These are phyloP conservation scores for Venturia canescens DNA, from an alignment of 1,140 invertebrate genomes.

Conservation along the genomic window DNA sequence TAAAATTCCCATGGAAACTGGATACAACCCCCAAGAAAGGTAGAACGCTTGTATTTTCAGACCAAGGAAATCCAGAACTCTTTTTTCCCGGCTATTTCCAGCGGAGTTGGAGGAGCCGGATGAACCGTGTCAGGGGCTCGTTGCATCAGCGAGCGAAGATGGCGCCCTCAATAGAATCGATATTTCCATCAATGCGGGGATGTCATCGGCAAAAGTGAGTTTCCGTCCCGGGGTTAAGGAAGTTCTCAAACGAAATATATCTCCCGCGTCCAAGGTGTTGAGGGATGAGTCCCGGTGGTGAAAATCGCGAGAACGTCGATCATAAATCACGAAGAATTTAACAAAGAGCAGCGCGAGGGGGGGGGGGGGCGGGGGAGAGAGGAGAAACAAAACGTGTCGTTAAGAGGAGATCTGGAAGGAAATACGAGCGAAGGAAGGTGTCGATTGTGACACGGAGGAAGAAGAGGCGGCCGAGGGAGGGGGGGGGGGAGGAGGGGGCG, in stretches of 20 bases:
- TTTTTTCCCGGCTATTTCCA: too few species aligned
- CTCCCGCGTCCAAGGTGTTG: too few species aligned
- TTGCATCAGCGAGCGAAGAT: too few species aligned
- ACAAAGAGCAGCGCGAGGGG: neutral
- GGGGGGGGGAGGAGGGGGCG: too few species aligned
- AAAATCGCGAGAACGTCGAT: neutral
- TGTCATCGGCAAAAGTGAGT: neutral
- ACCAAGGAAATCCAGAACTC: too few species aligned
- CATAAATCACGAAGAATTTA: neutral
- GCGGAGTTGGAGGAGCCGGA: too few species aligned
- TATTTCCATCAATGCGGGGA: neutral
- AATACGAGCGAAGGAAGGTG: conserved; percentile 7
- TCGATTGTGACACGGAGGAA: neutral
- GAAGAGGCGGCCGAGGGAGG: too few species aligned
- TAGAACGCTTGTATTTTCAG: too few species aligned
- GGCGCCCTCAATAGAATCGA: neutral
- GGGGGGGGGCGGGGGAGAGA: neutral
- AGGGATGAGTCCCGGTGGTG: neutral
- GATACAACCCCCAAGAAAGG: too few species aligned
- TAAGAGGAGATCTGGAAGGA: neutral
- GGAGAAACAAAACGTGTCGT: neutral
- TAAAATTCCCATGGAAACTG: neutral
- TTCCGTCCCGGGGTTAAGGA: neutral
- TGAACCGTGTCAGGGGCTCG: too few species aligned
- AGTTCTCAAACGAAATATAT: neutral